Conservation (phyloP, 2,797 vertebrate species). For the Cryptoprocta ferox region DNA sequence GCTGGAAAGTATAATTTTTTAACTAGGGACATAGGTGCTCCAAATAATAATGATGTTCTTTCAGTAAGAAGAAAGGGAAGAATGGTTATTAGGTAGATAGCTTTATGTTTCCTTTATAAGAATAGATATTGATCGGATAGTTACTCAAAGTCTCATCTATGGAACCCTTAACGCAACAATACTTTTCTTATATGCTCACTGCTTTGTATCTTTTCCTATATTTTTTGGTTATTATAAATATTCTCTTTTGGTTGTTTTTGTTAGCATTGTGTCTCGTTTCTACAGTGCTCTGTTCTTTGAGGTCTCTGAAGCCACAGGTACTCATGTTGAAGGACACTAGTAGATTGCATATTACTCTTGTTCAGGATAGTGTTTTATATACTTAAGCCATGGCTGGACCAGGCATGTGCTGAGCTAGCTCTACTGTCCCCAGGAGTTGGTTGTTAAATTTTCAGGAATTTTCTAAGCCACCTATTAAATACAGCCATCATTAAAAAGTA, state of each 20-base stretch:
- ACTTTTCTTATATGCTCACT: background rate
- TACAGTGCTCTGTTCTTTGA: background rate
- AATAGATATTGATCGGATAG: background rate
- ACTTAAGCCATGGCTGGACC: background rate
- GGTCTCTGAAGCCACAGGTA: background rate
- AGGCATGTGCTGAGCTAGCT: background rate
- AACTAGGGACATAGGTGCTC: background rate
- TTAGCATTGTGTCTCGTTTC: background rate
- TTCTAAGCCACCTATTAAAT: background rate
- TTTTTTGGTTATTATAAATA: background rate
- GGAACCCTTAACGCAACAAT: background rate
- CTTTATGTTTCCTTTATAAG: background rate
- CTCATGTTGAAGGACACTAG: background rate
- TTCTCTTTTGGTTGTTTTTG: background rate
- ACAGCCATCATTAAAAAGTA: background rate
- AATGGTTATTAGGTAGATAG: background rate
- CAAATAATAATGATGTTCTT: background rate
- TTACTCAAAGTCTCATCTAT: background rate
- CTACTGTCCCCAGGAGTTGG: background rate
- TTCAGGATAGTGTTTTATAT: background rate
- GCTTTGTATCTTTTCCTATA: background rate
- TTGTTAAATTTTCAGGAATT: conserved; percentile 12
- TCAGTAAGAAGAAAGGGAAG: background rate
- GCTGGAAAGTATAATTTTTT: background rate
- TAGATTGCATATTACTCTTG: background rate